These are phyloP conservation scores for Psophia crepitans DNA, from an alignment of 2,113 vertebrate species.

Conservation along the genomic window DNA sequence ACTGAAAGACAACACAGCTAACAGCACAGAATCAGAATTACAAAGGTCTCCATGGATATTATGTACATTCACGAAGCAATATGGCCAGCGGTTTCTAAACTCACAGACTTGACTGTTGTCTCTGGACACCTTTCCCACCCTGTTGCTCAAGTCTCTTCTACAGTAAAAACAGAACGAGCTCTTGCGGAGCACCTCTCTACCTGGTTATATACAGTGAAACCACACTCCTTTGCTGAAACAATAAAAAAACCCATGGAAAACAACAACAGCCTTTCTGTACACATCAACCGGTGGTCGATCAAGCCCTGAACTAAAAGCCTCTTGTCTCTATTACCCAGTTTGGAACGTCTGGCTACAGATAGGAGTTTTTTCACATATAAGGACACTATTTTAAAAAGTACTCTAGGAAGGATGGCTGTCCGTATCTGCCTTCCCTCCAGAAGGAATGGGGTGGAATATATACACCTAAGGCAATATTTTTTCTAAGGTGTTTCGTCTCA, in stretches of 20 bases:
- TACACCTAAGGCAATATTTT: not conserved
- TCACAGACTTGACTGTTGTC: not conserved
- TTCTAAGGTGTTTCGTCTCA: not conserved
- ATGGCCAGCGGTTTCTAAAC: rapidly evolving
- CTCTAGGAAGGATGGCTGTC: not conserved
- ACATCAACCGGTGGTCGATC: rapidly evolving
- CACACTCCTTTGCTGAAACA: not conserved
- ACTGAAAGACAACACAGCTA: not conserved
- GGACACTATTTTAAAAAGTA: not conserved
- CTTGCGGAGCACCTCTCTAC: not conserved
- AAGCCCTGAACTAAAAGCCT: not conserved
- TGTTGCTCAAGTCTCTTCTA: not conserved
- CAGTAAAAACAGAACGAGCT: not conserved
- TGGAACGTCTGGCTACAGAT: not conserved
- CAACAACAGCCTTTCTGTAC: not conserved
- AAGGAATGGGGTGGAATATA: not conserved
- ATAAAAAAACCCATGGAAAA: not conserved
- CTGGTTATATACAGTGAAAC: not conserved
- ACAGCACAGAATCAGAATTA: not conserved
- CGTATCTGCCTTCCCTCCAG: not conserved
- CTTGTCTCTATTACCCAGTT: not conserved
- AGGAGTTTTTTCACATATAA: not conserved
- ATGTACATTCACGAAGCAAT: rapidly evolving
- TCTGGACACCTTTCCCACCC: not conserved
- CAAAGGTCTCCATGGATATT: not conserved